Evolutionary conservation across 2,888 invertebrate species (phyloP), one percentile per base, ranked within the genome.

Genomic region (Pecten maximus): DNA sequence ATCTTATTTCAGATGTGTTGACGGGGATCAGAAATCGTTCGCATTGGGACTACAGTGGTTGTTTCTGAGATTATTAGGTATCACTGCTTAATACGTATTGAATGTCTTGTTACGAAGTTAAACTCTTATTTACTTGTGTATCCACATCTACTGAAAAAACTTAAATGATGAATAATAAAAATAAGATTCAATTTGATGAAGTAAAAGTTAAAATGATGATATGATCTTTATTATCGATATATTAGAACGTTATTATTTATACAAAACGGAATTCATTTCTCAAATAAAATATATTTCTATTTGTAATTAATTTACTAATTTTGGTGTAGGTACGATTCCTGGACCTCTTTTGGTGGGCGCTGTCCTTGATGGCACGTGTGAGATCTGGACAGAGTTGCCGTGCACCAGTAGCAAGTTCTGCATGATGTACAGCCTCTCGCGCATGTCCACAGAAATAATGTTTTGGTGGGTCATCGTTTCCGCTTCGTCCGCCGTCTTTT

Each of bases 321-420:
- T n/a, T n/a, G n/a, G 10, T 90, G 23, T 88, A 94, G 94, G 95
- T 39, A 94, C 94, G n/a, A 94, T 95, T 48, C 96, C 95, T 0
- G 95, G 95, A 23, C 95, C 95, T 0, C 91, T 95, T n/a, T 40
- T 95, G 60, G 93, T 95, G n/a, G 96, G 95, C 23, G 91, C 93
- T 87, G 94, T 95, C 39, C 93, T 96, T 88, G 96, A 96, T 91
- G 86, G 88, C 23, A 92, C 95, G 19, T 96, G 96, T 92, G 88
- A 93, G 86, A 89, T 95, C 15, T 96, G 95, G 95, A 90, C 89
- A 12, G 92, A 92, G 8, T 90, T 90, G 8, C 60, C 60, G 8
- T 94, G 94, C 87, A 93, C 92, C 19, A 88, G 91, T 0, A 89
- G 92, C 1, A 91, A 92, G 19, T 92, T 92, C 89, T 95, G 95